Evolutionary conservation across 2,797 vertebrate genomes (phyloP).

Genomic region (Coendou prehensilis): DNA sequence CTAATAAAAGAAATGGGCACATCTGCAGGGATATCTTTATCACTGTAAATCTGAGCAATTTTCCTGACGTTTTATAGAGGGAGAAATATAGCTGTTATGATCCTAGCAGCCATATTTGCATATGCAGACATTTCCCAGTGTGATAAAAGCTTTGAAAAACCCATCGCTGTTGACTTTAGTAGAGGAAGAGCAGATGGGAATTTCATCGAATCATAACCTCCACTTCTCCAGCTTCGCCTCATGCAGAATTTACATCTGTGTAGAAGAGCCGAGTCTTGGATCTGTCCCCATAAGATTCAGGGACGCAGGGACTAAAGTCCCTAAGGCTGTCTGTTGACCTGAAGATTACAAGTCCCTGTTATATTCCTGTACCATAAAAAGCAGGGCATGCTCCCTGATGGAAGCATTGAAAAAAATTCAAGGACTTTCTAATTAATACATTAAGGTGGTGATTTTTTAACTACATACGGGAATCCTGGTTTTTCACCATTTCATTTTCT

Average conservation of each 20-base stretch:
- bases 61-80: background rate
- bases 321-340: rapidly evolving
- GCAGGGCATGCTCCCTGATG: background rate
- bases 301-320: background rate
- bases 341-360: too few relatives aligned
- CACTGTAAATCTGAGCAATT: background rate
- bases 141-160: background rate
- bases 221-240: background rate
- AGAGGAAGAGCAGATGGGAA: background rate
- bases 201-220: background rate
- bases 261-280: background rate
- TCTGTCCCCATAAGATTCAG: rapidly evolving
- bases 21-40: rapidly evolving
- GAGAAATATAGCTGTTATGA: background rate
- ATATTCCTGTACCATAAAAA: background rate
- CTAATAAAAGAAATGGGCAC: background rate
- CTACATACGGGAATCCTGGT: too few relatives aligned
- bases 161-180: background rate
- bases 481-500: background rate
- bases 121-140: background rate
- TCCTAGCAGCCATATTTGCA: background rate
- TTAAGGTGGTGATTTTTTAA: background rate
- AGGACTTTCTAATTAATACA: background rate
- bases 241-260: background rate
- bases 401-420: background rate